Conservation (phyloP, 2,113 vertebrate genomes). For the Malurus alboscapulatus region DNA sequence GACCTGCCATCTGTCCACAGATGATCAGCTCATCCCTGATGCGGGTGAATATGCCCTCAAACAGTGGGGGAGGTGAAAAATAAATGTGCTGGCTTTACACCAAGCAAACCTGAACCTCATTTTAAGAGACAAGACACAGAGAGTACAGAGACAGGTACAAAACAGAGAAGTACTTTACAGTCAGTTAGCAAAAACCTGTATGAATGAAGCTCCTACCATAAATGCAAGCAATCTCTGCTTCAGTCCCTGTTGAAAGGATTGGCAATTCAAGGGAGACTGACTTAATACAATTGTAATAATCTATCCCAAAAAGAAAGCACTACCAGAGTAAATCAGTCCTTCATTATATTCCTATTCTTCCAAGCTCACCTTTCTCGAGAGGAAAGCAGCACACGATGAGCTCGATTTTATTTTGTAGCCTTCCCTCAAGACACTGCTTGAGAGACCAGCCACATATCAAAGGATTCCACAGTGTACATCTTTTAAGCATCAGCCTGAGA, state of each 20-base stretch:
- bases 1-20: conserved; percentile 56
- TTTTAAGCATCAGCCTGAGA: background rate
- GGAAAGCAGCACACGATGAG: background rate
- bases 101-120: background rate
- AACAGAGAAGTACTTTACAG: background rate
- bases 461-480: background rate
- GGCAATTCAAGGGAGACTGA: background rate
- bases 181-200: background rate
- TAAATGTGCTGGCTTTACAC: background rate
- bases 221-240: background rate
- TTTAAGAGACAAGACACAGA: background rate
- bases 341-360: conserved; percentile 18
- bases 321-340: background rate
- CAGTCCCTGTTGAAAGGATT: background rate
- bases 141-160: background rate
- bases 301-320: background rate
- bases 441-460: background rate
- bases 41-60: background rate
- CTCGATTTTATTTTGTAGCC: background rate
- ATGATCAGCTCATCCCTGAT: conserved; percentile 30
- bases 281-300: background rate
- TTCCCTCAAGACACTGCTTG: background rate
- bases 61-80: background rate
- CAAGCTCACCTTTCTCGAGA: background rate
- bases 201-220: background rate